A percentile compares a stretch with the other conserved stretches of the same genome.
Conservation (phyloP, 2,888 invertebrate species). For the Scrobipalpa costella region DNA sequence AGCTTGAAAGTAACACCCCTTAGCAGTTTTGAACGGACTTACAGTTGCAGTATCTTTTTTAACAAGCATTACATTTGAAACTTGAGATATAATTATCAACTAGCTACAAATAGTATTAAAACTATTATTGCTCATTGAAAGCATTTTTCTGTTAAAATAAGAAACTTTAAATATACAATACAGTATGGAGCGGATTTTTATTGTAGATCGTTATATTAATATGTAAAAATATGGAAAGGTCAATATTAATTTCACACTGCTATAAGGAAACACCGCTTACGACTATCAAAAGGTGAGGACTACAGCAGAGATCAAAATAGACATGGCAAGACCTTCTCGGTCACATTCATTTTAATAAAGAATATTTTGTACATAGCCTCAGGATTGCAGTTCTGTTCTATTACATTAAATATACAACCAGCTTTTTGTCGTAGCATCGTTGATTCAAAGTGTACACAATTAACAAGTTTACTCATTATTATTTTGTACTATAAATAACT, state of each 20-base stretch:
- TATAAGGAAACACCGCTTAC: conserved; percentile 57
- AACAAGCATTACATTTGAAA: conserved; percentile 9
- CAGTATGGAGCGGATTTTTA: conserved; percentile 53
- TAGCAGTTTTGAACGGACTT: conserved; percentile 32
- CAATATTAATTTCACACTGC: conserved; percentile 52
- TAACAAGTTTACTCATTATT: background rate
- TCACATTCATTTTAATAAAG: conserved; percentile 51
- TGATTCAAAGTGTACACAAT: conserved; percentile 30
- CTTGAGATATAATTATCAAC: conserved; percentile 46
- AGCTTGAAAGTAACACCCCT: conserved; percentile 31
- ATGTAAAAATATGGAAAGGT: conserved; percentile 53
- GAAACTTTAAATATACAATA: conserved; percentile 59
- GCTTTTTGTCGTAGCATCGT: conserved; percentile 49
- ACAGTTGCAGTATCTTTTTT: background rate
- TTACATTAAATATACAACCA: conserved; percentile 54
- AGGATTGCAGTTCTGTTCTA: conserved; percentile 63
- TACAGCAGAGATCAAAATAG: conserved; percentile 75
- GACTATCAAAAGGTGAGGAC: conserved; percentile 52
- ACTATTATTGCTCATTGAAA: conserved; percentile 61
- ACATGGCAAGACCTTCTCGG: conserved; percentile 69
- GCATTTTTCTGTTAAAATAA: conserved; percentile 52
- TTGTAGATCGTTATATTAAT: conserved; percentile 53
- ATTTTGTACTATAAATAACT: conserved; percentile 5
- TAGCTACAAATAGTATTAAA: conserved; percentile 52
- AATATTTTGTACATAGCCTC: conserved; percentile 74